These are phyloP conservation scores for Parapristionchus giblindavisi DNA, from an alignment of 2,888 invertebrate genomes.

Conservation along the genomic window DNA sequence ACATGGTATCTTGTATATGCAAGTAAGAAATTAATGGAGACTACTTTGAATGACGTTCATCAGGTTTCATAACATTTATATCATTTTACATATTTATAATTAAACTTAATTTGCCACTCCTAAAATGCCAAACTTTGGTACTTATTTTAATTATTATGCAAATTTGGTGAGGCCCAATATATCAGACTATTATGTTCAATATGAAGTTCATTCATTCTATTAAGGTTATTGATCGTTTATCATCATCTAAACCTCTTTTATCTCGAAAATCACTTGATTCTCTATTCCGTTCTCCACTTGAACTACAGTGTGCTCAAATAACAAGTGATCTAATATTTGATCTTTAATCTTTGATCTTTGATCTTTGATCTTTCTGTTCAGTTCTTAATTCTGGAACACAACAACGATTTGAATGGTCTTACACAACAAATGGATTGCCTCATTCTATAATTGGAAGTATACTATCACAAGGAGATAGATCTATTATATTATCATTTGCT, in stretches of 20 bases:
- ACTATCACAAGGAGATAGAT: conserved; percentile 14
- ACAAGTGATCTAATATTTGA: conserved; percentile 1
- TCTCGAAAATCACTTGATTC: conserved; percentile 27
- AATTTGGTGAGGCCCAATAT: neutral
- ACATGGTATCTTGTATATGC: conserved; percentile 21
- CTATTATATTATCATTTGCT: conserved; percentile 19
- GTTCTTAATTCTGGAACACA: conserved; percentile 6
- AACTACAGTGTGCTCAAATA: conserved; percentile 25
- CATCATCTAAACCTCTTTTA: conserved; percentile 16
- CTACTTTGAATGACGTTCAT: conserved; percentile 26
- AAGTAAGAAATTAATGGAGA: conserved; percentile 26
- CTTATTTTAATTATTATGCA: neutral
- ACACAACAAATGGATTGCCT: neutral
- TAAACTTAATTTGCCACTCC: neutral
- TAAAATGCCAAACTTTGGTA: neutral
- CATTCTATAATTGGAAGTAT: conserved; percentile 26
- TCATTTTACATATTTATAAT: neutral
- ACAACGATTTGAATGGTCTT: conserved; percentile 36
- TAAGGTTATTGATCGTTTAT: conserved; percentile 24
- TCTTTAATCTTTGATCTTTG: neutral
- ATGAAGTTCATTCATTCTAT: neutral
- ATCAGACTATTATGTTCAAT: neutral
- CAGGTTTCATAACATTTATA: neutral
- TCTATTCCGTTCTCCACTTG: conserved; percentile 25
- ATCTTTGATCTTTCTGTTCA: neutral